Base-by-base conservation (phyloP, 1,140 invertebrate species). In the Drosophila kanapiae region DNA sequence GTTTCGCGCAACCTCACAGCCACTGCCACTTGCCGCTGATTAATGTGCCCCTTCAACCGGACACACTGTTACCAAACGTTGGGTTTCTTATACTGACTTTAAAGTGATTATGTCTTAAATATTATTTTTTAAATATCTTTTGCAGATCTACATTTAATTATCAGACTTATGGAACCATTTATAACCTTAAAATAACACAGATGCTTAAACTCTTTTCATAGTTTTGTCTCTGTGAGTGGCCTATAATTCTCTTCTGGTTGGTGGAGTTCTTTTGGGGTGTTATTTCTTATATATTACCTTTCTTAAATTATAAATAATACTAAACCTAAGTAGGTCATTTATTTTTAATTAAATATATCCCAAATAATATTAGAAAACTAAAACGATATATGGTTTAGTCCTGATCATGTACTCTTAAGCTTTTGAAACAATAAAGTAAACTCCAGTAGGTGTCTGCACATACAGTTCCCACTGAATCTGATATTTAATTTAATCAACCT, bases 1-100 rank as follows among this genome's bases (percentile, higher is more conserved):
- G 82, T 87, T 79, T 82, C 83, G 85, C 83, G 79, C 83, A 79
- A 56, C 42, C 54, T 56, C 40, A 38, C 68, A 31, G 64, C 48
- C 35, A 56, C 27, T 51, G 81, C 75, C 78, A 80, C 78, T 78
- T 85, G 61, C 82, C 67, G 16, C 80, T 86, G 82, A 86, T 87
- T 86, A 86, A 86, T 87, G 82, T 68, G 62, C 51, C 48, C 56
- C 62, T 59, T 80, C 67, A 57, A 67, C 29, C 57, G 37, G 29
- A 14, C 43, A 57, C 49, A 53, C 77, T 63, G 16, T 27, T 11
- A 42, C 18, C 16, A 57, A 64, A 68, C 16, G 9, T 13, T n/a
- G 43, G 42, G 11, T 3, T 4, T 7, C 4, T 31, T 31, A 31
- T 8, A 47, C 37, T 13, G 2, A 13, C 4, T 5, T 27, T 47